These are phyloP conservation scores for Actinia tenebrosa DNA, from an alignment of 64 coral and sea anemone genomes.

Conservation along the genomic window DNA sequence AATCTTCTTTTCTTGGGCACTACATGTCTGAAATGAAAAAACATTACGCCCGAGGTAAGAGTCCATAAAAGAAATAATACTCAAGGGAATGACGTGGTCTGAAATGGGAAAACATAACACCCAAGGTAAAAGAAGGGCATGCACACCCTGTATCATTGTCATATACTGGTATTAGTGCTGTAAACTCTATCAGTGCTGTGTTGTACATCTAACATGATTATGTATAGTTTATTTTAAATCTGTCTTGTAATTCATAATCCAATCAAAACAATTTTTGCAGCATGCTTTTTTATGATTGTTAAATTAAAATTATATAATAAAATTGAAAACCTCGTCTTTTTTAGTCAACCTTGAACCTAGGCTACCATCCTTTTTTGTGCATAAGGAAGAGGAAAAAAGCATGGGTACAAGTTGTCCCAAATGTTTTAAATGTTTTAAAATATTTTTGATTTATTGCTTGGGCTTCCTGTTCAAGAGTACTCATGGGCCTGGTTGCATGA, in stretches of 20 bases:
- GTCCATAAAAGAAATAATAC: no score
- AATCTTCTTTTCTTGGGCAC: no score
- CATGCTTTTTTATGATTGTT: background rate
- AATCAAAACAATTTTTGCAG: background rate
- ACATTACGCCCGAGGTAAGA: no score
- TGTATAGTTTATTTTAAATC: background rate
- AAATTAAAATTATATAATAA: background rate
- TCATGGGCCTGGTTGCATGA: background rate
- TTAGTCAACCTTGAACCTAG: no score
- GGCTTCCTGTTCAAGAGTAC: background rate
- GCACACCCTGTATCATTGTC: background rate
- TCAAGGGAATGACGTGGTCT: no score
- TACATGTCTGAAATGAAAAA: no score
- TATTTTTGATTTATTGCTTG: background rate
- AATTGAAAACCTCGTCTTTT: background rate
- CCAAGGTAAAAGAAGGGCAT: no score
- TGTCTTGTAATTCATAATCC: background rate
- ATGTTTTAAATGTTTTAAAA: background rate
- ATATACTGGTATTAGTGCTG: background rate
- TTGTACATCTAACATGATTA: background rate
- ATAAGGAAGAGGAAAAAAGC: no score
- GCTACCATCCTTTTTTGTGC: no score
- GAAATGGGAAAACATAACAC: no score
- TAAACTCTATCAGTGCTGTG: no score
- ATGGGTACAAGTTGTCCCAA: no score